Evolutionary conservation across 1,140 invertebrate genomes (phyloP), one percentile per base, ranked within the genome.

Genomic region (Notospermus geniculatus): DNA sequence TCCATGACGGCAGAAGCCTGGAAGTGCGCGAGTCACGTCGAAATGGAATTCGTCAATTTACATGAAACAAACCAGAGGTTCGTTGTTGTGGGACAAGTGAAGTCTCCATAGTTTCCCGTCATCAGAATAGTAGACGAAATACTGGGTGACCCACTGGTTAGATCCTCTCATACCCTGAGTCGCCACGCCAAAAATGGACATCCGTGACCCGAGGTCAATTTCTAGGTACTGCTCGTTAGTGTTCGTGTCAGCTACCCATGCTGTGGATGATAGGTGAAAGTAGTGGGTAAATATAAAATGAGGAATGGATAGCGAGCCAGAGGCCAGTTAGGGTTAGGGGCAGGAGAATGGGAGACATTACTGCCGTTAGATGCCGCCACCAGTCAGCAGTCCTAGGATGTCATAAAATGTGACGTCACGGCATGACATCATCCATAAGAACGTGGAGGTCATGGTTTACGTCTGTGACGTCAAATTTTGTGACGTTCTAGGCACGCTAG

Each of bases 141-240:
- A 98, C 79, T 97, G 93, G 80, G 88, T 89, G 56, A 97, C 90
- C 85, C 87, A 97, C 79, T 98, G 93, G 67, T 88, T 87, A 39
- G 89, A 90, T 74, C 91, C 89, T 57, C 86, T 84, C 63, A 90
- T 87, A 67, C 94, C 93, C 78, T 91, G 89, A 22, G 91, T 95
- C 57, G 88, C 89, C 43, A 97, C 86, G 58, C 86, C 87, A 39
- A 88, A 88, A 71, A 96, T 84, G 75, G 90, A 88, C 71, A 86
- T 86, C 69, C 87, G 83, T 63, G 84, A 83, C 36, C 85, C 85
- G 72, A 97, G 84, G 77, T 94, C 88, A 75, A 95, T 82, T 62
- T 87, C 89, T 76, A 97, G 81, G 79, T 88, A 90, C 79, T 97
- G 91, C 83, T 91, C 88, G 81, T 93, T 92, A 84, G 97, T 93